Evolutionary conservation across 2,797 vertebrate species (phyloP).

Genomic region (Chaetophractus vellerosus): DNA sequence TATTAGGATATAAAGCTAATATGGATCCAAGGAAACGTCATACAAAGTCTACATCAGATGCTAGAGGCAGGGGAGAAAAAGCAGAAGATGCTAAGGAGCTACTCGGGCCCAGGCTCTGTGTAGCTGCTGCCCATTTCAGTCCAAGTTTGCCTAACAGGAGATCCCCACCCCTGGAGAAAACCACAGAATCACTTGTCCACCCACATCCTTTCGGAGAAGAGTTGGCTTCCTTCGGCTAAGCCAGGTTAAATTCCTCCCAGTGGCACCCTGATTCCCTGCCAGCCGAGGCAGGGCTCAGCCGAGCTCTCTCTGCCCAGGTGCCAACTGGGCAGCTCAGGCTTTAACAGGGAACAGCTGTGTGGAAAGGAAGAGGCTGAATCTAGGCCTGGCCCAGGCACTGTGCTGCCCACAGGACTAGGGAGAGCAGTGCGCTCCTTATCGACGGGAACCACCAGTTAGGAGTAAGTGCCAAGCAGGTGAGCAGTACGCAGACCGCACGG

Average conservation of each 20-base stretch:
- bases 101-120: fast-evolving
- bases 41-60: fast-evolving
- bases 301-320: not conserved
- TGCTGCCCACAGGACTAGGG: not conserved
- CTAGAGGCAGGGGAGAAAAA: fast-evolving
- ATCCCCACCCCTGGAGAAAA: not conserved
- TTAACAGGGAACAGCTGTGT: not conserved
- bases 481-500: no score
- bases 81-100: fast-evolving
- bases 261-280: not conserved
- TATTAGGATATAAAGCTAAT: not conserved
- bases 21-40: not conserved
- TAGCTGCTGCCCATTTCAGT: not conserved
- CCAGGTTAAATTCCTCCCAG: not conserved
- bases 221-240: not conserved
- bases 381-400: fast-evolving
- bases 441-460: not conserved
- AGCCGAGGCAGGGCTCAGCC: not conserved
- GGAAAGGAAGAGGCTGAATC: not conserved
- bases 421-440: not conserved
- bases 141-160: not conserved
- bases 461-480: not conserved
- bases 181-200: not conserved
- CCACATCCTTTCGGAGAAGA: not conserved
- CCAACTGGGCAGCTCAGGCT: not conserved